These are phyloP conservation scores for Aplysina aerophoba DNA, from an alignment of 37 sponge, comb jelly and placozoan species.

Conservation along the genomic window DNA sequence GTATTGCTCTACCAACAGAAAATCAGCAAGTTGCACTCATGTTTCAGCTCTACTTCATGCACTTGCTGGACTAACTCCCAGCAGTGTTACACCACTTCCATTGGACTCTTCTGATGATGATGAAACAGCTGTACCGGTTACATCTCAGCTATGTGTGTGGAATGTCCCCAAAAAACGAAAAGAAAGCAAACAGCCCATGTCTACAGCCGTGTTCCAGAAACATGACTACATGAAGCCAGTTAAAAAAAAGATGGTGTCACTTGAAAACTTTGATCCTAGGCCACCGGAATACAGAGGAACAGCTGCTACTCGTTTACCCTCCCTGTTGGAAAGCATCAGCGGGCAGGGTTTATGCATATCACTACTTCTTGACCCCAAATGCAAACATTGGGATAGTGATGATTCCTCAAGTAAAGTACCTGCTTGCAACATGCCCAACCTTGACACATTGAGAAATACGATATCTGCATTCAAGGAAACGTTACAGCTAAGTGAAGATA, in stretches of 20 bases:
- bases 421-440: no score
- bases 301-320: slow-evolving; percentile 15
- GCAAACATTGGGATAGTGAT: no score
- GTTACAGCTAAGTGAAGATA: slow-evolving; percentile 16
- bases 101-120: not conserved
- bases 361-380: slow-evolving; percentile 36
- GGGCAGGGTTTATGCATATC: slow-evolving; percentile 42
- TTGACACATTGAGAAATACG: slow-evolving; percentile 7
- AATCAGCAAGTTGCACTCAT: slow-evolving; percentile 65
- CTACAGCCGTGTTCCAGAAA: slow-evolving; percentile 36
- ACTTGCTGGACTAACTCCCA: slow-evolving; percentile 36
- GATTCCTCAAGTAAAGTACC: no score
- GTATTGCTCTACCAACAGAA: no score
- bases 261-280: slow-evolving; percentile 64
- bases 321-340: slow-evolving; percentile 38
- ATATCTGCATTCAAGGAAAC: slow-evolving; percentile 41
- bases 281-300: slow-evolving; percentile 41
- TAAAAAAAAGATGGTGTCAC: slow-evolving; percentile 6
- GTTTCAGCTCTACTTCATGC: slow-evolving; percentile 72
- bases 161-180: slow-evolving; percentile 49
- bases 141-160: slow-evolving; percentile 68
- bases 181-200: slow-evolving; percentile 35
- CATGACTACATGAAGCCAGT: slow-evolving; percentile 41
- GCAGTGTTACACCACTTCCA: slow-evolving; percentile 3
- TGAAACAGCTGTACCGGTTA: slow-evolving; percentile 45